Base-by-base conservation (phyloP, 2,113 vertebrate genomes). In the Eulacestoma nigropectus region DNA sequence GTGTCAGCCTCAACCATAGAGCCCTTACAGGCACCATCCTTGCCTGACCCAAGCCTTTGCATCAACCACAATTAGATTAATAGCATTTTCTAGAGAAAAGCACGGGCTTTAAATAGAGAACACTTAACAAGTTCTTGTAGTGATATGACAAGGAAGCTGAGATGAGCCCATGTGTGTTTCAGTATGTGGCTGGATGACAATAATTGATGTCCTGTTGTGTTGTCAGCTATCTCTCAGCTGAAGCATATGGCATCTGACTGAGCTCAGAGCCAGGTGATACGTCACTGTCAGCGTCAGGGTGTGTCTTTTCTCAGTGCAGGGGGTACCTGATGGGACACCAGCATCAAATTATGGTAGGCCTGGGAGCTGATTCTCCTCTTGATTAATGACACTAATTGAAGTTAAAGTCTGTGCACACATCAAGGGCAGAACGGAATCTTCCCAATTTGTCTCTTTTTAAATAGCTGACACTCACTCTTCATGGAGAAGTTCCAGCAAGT, bases 301-400 rank as follows among this genome's bases (percentile, higher is more conserved):
- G 85, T 89, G 94, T 77, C 84, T 92, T 75, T 84, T 56, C 87
- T 75, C 85, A 39, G 77, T 9, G 84, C 76, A 20, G 12, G 42
- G 47, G 32, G 55, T 62, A 68, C 60, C 53, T 89, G 84, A 30
- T 50, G 65, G 89, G 79, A 80, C 85, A 81, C 63, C 68, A 80
- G 0, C 62, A 60, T 26, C 82, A 74, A 62, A 84, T 95, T 80
- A n/a, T 0, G 0, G 47, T 77, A 83, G 79, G 67, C 70, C 87
- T 57, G 84, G 75, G 74, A 94, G 56, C 90, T 5, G 22, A 14
- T 68, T 94, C 65, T 72, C 44, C 32, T 93, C 84, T 53, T 97
- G 95, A 96, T 96, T 96, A 96, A 97, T 96, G 85, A 68, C 60
- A 39, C 14, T 96, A 95, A 96, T 96, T 96, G 93, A 91, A 87